These are phyloP conservation scores for Procapra przewalskii DNA, from an alignment of 2,113 vertebrate species.

Conservation along the genomic window DNA sequence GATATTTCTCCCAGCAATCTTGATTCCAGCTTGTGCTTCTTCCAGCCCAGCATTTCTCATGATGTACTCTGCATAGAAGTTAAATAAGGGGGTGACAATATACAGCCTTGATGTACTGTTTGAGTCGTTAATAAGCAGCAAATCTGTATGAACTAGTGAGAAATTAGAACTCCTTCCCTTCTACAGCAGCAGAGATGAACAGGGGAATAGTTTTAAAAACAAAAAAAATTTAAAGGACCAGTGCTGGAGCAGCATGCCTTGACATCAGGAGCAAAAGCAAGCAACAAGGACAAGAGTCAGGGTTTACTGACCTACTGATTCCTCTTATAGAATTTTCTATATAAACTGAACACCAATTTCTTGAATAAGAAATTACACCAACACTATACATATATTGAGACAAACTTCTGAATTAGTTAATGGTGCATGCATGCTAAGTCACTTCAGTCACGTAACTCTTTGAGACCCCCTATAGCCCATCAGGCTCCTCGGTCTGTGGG, in stretches of 20 bases:
- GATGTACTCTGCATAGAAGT: no score
- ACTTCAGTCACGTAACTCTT: not conserved
- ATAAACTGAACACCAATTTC: not conserved
- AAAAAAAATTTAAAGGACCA: not conserved
- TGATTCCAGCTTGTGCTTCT: no score
- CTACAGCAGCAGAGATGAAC: not conserved
- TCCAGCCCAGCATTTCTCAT: no score
- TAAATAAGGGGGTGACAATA: no score
- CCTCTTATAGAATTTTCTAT: not conserved
- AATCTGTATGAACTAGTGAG: not conserved
- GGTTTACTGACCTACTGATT: not conserved
- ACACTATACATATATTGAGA: not conserved
- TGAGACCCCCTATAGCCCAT: accelerated
- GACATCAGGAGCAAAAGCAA: not conserved
- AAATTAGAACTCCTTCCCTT: not conserved
- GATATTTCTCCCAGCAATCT: no score
- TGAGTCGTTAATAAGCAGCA: not conserved
- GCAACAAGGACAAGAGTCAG: not conserved
- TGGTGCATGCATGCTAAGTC: not conserved
- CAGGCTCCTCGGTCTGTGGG: not conserved
- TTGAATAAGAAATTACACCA: not conserved
- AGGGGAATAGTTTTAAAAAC: not conserved
- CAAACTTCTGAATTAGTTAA: not conserved
- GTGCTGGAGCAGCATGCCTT: not conserved
- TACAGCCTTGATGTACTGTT: no score